phyloP scores from a whole-genome alignment of 2,797 vertebrate species.

The Euphonia xanthogaster region DNA sequence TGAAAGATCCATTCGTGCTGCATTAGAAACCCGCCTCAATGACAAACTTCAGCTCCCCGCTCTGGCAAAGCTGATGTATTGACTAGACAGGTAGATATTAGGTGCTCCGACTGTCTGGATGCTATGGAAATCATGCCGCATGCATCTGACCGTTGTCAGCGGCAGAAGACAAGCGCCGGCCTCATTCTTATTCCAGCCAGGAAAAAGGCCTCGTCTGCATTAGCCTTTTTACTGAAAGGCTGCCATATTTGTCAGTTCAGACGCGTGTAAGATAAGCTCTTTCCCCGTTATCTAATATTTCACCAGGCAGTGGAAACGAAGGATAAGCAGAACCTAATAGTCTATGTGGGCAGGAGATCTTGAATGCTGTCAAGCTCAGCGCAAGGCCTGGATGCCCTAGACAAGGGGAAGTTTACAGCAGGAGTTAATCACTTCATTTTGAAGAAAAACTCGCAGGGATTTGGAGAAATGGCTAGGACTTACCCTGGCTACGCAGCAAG shows the following conservation, averaged over 20 bases:
- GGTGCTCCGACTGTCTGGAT: conserved; percentile 74
- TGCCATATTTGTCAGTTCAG: conserved; percentile 75
- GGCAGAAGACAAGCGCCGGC: conserved; percentile 52
- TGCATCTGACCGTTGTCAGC: conserved; percentile 67
- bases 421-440: conserved; percentile 67
- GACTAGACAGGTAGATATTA: conserved; percentile 76
- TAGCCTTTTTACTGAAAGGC: conserved; percentile 69
- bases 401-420: conserved; percentile 56
- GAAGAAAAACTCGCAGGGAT: conserved; percentile 50
- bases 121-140: conserved; percentile 72
- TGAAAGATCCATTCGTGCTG: conserved; percentile 54
- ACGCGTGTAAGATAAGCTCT: conserved; percentile 68
- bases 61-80: conserved; percentile 61
- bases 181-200: conserved; percentile 76
- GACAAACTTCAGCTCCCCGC: conserved; percentile 62
- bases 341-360: conserved; percentile 68
- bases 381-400: conserved; percentile 61
- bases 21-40: conserved; percentile 61
- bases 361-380: conserved; percentile 54
- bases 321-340: conserved; percentile 73
- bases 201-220: conserved; percentile 63
- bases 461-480: conserved; percentile 41
- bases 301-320: conserved; percentile 71
- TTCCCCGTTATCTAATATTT: conserved; percentile 74
- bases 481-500: conserved; percentile 25